Evolutionary conservation across 1,140 invertebrate genomes (phyloP).

Genomic region (Pseudomyrmex dendroicus): DNA sequence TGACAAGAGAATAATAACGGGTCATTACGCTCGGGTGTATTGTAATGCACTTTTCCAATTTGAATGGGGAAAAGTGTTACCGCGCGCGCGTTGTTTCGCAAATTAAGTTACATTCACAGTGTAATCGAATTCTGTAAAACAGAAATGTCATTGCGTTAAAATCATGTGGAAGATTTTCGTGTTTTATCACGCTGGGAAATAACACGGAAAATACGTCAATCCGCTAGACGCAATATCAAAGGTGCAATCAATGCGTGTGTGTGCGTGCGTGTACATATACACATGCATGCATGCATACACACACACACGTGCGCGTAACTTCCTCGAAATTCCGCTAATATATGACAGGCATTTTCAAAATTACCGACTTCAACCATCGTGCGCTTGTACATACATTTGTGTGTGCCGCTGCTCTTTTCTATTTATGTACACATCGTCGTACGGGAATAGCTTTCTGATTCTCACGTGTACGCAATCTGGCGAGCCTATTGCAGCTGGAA

Average conservation of each 20-base stretch:
- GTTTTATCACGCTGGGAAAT: background rate
- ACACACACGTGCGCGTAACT: slow-evolving; percentile 4
- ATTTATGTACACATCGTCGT: slow-evolving; percentile 44
- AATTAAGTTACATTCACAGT: background rate
- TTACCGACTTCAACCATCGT: slow-evolving; percentile 9
- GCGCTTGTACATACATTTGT: slow-evolving; percentile 11
- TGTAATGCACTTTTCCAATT: background rate
- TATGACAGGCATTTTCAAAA: slow-evolving; percentile 51
- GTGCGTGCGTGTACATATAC: too few relatives aligned
- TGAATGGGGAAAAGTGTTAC: background rate
- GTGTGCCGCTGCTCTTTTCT: slow-evolving; percentile 43
- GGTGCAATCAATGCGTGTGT: slow-evolving; percentile 3
- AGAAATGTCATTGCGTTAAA: slow-evolving; percentile 1
- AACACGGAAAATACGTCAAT: slow-evolving; percentile 4
- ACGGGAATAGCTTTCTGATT: slow-evolving; percentile 57
- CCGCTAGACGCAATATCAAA: slow-evolving; percentile 15
- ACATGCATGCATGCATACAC: too few relatives aligned
- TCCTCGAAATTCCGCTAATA: slow-evolving; percentile 35
- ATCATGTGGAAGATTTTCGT: background rate
- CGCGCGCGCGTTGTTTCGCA: background rate
- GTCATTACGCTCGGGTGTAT: background rate
- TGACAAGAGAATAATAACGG: background rate
- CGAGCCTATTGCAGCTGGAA: slow-evolving; percentile 57
- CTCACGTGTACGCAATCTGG: slow-evolving; percentile 59
- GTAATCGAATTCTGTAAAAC: background rate